Conservation (phyloP, 2,888 invertebrate species). For the Acanthosoma haemorrhoidale region DNA sequence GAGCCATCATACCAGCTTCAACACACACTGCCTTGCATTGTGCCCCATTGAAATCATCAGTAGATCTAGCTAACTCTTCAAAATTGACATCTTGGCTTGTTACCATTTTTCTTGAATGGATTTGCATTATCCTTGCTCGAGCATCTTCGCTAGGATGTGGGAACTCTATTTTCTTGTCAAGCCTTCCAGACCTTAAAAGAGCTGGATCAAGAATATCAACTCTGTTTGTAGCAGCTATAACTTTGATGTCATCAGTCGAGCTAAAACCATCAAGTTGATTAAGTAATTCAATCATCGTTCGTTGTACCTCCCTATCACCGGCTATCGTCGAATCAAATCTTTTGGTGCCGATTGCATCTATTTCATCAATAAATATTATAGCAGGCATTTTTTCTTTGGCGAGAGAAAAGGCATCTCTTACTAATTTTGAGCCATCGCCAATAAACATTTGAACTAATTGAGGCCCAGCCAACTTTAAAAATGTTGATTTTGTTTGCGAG, state of each 20-base stretch:
- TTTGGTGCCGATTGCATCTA: conserved; percentile 95
- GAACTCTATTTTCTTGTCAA: conserved; percentile 98
- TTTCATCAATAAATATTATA: conserved; percentile 98
- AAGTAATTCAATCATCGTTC: conserved; percentile 96
- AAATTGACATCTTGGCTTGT: conserved; percentile 87
- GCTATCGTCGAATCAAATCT: conserved; percentile 97
- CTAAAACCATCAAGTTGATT: conserved; percentile 99
- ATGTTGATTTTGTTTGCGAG: conserved; percentile 98
- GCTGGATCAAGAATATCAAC: conserved; percentile 99
- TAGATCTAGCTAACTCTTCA: conserved; percentile 90
- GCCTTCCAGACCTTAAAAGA: conserved; percentile 86
- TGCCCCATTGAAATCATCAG: conserved; percentile 99
- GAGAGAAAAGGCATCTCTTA: conserved; percentile 95
- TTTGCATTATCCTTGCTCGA: conserved; percentile 94
- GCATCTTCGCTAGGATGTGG: conserved; percentile 99
- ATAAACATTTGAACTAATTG: conserved; percentile 99
- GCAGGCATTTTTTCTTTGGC: conserved; percentile 99
- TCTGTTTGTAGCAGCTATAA: conserved; percentile 97
- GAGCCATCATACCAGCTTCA: conserved; percentile 98
- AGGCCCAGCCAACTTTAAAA: conserved; percentile 95
- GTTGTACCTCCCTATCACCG: conserved; percentile 97
- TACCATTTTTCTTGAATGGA: conserved; percentile 99
- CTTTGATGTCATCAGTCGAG: conserved; percentile 77
- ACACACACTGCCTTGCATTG: conserved; percentile 99
- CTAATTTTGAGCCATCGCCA: conserved; percentile 91